Evolutionary conservation across 2,888 invertebrate genomes (phyloP), one percentile per base, ranked within the genome.

Genomic region (Plebejus argus): DNA sequence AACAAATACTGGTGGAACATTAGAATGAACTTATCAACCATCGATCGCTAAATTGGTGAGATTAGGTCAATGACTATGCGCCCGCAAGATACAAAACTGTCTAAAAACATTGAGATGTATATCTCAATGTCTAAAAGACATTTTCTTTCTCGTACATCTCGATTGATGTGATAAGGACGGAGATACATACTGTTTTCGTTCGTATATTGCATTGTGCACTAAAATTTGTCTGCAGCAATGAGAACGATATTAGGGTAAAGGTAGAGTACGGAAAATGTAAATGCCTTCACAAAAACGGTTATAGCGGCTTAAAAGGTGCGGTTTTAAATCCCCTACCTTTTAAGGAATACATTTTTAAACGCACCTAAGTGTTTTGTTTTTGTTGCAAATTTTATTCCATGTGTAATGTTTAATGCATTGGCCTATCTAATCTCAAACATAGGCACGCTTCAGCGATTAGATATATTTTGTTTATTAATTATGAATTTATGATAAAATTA

Each of bases 1-100:
- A 72, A 66, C 8, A 35, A 76, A 77, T 76, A 61, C 53, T 49
- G 28, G 71, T 20, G 35, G 71, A 71, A 20, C 71, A 71, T 70
- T 70, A 70, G 39, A 39, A 71, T 71, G 39, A 39, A 71, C 39
- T 71, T 71, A 71, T 39, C 71, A 71, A 71, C 10, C 35, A 71
- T 39, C n/a, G 39, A 71, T n/a, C 7, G 7, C 35, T 35, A n/a
- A n/a, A 33, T 71, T 39, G 71, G 39, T 39, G 35, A 33, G 28
- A 66, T 71, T 10, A 39, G 8, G 28, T 66, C 28, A 66, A 5
- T 28, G 61, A 58, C 58, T 66, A 3, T 66, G 28, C 6, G 66
- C 66, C 61, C 1, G 23, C 61, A 1, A 58, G 58, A 61, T 4
- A 61, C 61, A 23, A 10, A 45, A 12, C 10, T 61, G 10, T 20